These are phyloP conservation scores for Peromyscus leucopus DNA, from an alignment of 2,113 vertebrate species.

Conservation along the genomic window DNA sequence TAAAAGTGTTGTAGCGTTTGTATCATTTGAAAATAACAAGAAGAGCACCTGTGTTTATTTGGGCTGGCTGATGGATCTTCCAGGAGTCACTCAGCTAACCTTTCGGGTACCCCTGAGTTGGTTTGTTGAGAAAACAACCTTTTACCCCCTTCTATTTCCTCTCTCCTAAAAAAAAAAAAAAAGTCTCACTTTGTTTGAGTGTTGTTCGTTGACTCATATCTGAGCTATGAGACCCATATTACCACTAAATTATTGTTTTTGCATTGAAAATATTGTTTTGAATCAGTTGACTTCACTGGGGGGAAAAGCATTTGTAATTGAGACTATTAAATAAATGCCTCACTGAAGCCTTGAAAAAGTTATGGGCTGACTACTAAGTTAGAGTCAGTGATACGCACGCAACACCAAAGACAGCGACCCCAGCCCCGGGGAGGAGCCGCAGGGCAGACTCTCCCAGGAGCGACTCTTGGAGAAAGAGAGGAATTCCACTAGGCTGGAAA, in stretches of 20 bases:
- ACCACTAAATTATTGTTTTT: slow-evolving; percentile 30
- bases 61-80: background rate
- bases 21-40: background rate
- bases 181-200: background rate
- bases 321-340: background rate
- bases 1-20: background rate
- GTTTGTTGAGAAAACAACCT: slow-evolving; percentile 3
- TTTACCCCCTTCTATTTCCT: slow-evolving; percentile 23
- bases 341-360: background rate
- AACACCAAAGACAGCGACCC: background rate
- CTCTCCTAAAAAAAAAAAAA: background rate
- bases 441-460: background rate
- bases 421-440: background rate
- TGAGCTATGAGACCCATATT: background rate
- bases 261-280: slow-evolving; percentile 33
- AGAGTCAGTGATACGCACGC: background rate
- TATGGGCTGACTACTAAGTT: background rate
- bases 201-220: background rate
- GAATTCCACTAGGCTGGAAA: background rate
- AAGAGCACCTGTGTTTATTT: background rate
- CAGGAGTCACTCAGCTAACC: background rate
- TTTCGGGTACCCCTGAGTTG: background rate
- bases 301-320: background rate
- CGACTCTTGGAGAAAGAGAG: background rate
- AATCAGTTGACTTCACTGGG: background rate